phyloP scores from a whole-genome alignment of 2,888 invertebrate genomes.

The Andrena minutula region DNA sequence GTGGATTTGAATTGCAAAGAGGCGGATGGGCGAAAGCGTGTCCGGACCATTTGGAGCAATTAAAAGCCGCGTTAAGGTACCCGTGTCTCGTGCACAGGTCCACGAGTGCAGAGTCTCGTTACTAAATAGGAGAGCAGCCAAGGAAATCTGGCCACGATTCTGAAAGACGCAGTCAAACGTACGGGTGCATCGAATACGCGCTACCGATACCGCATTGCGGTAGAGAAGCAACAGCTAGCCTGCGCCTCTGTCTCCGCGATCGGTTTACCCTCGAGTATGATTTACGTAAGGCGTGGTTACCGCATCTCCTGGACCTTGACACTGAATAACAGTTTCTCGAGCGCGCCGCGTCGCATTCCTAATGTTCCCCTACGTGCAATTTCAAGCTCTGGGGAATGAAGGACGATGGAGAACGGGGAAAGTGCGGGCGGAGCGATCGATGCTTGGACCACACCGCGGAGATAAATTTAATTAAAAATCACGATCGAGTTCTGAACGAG shows the following conservation, averaged over 20 bases:
- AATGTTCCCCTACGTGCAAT: too few species aligned
- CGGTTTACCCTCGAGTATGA: neutral
- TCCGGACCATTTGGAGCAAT: conserved; percentile 60
- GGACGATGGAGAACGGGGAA: neutral
- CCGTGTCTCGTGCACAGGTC: too few species aligned
- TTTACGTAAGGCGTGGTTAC: neutral
- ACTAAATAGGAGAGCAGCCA: neutral
- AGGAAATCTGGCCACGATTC: neutral
- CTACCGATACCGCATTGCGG: conserved; percentile 10
- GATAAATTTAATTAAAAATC: conserved; percentile 54
- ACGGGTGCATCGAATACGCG: neutral
- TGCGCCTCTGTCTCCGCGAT: neutral
- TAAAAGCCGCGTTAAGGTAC: conserved; percentile 38
- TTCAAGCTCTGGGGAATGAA: too few species aligned
- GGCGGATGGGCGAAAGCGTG: conserved; percentile 39
- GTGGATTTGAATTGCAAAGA: conserved; percentile 68
- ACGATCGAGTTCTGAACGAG: conserved; percentile 11
- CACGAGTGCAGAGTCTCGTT: too few species aligned
- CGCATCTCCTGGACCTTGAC: neutral
- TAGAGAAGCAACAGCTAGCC: neutral
- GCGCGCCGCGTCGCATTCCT: neutral
- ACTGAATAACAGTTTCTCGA: neutral
- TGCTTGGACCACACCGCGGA: conserved; percentile 34
- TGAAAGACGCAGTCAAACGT: neutral
- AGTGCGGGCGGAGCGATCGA: conserved; percentile 9